phyloP scores from a whole-genome alignment of 2,888 invertebrate genomes.

The Fragum sueziense region DNA sequence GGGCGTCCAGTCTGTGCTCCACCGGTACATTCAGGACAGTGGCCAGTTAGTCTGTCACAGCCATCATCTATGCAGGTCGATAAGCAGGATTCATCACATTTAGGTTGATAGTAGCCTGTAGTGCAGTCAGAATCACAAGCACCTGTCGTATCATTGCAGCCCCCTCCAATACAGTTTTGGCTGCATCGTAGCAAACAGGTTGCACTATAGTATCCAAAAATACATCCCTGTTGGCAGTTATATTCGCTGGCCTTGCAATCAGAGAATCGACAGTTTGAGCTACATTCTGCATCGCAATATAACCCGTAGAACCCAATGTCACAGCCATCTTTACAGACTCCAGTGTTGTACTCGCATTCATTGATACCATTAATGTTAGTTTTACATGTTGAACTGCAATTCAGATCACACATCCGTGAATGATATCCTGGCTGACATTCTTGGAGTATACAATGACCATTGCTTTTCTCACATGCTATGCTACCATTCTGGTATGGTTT shows the following conservation, averaged over 20 bases:
- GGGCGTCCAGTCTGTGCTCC: slow-evolving; percentile 27
- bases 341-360: slow-evolving; percentile 36
- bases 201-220: slow-evolving; percentile 46
- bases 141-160: slow-evolving; percentile 39
- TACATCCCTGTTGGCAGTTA: slow-evolving; percentile 51
- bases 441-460: slow-evolving; percentile 30
- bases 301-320: slow-evolving; percentile 45
- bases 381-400: slow-evolving; percentile 27
- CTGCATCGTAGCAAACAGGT: slow-evolving; percentile 39
- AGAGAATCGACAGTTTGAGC: slow-evolving; percentile 36
- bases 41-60: slow-evolving; percentile 44
- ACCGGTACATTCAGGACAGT: slow-evolving; percentile 45
- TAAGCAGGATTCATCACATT: slow-evolving; percentile 35
- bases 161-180: slow-evolving; percentile 37
- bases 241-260: slow-evolving; percentile 39
- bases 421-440: slow-evolving; percentile 44
- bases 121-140: slow-evolving; percentile 33
- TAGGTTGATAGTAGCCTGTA: slow-evolving; percentile 30
- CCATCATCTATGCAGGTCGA: slow-evolving; percentile 48
- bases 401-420: slow-evolving; percentile 31
- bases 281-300: slow-evolving; percentile 43
- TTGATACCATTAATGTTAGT: slow-evolving; percentile 35
- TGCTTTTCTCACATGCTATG: slow-evolving; percentile 39
- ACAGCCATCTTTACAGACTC: slow-evolving; percentile 50
- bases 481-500: slow-evolving; percentile 17